Percentiles rank a stretch among this genome's conserved stretches.
Evolutionary conservation across 2,888 invertebrate genomes (phyloP).

Genomic region (Phymatocera aterrima): DNA sequence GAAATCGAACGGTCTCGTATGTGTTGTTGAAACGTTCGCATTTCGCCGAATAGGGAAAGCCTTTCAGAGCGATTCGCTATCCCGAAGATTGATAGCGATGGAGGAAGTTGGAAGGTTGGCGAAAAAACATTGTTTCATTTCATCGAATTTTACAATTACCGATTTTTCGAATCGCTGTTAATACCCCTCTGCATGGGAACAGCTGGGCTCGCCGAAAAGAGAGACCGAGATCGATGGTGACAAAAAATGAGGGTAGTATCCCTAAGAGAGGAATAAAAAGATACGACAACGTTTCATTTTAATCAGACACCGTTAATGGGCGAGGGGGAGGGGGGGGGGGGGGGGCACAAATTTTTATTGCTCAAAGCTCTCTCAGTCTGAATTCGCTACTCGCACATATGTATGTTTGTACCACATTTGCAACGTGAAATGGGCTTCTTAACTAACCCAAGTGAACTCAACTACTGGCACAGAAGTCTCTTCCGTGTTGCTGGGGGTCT

Average conservation of each 20-base stretch:
- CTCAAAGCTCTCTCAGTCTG: conserved; percentile 24
- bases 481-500: neutral
- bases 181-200: neutral
- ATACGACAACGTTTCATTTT: conserved; percentile 22
- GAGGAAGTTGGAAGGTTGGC: neutral
- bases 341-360: conserved; percentile 25
- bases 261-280: neutral
- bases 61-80: neutral
- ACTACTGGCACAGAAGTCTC: neutral
- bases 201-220: neutral
- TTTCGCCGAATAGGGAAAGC: neutral
- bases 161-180: neutral
- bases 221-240: neutral
- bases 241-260: neutral
- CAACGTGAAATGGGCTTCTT: neutral
- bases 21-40: neutral
- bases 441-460: neutral
- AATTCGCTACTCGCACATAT: neutral
- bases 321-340: too few species aligned
- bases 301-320: conserved; percentile 2
- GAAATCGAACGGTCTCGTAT: neutral
- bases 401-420: neutral
- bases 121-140: neutral
- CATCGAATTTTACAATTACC: neutral
- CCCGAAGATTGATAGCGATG: neutral